A percentile compares a stretch with the other conserved stretches of the same genome.
Conservation (phyloP, 2,797 vertebrate species). For the Petrocephalus schoutedeni region DNA sequence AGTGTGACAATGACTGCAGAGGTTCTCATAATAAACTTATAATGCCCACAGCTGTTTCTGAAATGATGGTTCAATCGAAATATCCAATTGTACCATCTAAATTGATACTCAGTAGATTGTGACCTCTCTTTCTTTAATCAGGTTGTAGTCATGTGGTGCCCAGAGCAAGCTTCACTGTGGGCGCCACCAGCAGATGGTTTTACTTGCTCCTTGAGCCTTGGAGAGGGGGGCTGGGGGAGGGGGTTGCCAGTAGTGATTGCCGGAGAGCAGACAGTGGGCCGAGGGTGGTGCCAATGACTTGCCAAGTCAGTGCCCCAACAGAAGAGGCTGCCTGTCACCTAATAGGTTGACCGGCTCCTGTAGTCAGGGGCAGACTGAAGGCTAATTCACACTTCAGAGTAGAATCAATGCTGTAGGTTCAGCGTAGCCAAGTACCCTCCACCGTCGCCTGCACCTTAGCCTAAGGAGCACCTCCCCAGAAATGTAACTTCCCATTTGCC, state of each 20-base stretch:
- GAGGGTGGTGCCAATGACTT: background rate
- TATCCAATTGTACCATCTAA: background rate
- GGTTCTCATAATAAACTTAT: background rate
- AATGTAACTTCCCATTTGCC: background rate
- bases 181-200: background rate
- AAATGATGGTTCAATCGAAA: background rate
- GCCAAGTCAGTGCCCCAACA: background rate
- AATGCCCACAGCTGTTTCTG: background rate
- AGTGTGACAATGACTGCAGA: background rate
- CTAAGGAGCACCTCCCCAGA: background rate
- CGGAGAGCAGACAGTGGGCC: background rate
- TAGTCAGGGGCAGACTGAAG: background rate
- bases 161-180: background rate
- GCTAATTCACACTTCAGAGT: background rate
- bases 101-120: background rate
- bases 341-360: background rate
- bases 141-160: background rate
- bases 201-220: background rate
- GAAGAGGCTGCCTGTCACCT: background rate
- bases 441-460: background rate
- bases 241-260: background rate
- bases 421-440: background rate
- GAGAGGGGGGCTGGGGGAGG: background rate
- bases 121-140: background rate
- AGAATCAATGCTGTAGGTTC: background rate